Conservation (phyloP, 2,113 vertebrate genomes). For the Brachypteracias leptosomus region DNA sequence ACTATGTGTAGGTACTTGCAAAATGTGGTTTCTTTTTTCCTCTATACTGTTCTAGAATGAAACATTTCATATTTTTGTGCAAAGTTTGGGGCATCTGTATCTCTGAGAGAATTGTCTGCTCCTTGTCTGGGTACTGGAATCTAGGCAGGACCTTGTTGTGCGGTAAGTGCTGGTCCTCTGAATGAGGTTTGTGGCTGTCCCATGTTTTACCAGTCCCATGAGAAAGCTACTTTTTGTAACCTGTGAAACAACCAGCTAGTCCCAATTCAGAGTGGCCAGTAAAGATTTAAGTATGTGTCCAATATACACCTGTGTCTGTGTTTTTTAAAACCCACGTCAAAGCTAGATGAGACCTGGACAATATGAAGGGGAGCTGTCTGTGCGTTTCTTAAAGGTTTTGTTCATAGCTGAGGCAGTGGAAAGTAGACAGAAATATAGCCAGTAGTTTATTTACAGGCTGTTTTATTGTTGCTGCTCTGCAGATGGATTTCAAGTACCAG, state of each 20-base stretch:
- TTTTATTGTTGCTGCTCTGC: neutral
- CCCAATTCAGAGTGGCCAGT: neutral
- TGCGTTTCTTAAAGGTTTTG: neutral
- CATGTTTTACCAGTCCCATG: neutral
- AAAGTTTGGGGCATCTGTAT: neutral
- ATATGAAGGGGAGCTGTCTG: neutral
- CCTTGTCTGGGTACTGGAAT: neutral
- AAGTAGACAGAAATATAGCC: neutral
- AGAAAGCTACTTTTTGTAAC: neutral
- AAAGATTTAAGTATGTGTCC: neutral
- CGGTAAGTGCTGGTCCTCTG: neutral
- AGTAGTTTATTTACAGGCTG: neutral
- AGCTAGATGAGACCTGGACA: neutral
- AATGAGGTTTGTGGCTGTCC: neutral
- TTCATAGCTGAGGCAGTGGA: neutral
- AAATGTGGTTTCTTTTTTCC: neutral
- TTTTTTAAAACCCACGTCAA: neutral
- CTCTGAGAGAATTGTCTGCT: neutral
- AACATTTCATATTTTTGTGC: neutral
- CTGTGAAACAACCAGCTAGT: neutral
- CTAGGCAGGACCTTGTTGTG: neutral
- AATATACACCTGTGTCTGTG: neutral
- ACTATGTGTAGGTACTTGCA: neutral
- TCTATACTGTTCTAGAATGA: neutral
- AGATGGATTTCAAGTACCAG: neutral